phyloP scores from a whole-genome alignment of 2,113 vertebrate genomes.

The Planiliza haematocheilus region DNA sequence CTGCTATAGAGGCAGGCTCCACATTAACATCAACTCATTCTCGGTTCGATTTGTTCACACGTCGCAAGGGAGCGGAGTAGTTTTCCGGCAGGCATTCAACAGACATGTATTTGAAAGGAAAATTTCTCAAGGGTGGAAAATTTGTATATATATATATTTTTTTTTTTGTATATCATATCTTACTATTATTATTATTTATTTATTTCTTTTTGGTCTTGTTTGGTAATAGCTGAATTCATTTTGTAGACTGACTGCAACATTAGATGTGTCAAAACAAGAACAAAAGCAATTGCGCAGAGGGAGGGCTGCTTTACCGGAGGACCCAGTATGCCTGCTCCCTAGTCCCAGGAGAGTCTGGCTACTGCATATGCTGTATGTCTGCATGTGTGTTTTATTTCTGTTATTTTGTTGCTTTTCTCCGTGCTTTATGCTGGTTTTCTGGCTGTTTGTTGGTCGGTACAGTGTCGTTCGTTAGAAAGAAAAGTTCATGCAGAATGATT shows the following conservation, averaged over 20 bases:
- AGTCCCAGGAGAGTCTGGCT: conserved; percentile 24
- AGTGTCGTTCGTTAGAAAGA: background rate
- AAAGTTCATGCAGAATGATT: background rate
- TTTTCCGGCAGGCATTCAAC: conserved; percentile 35
- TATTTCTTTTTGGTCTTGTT: conserved; percentile 29
- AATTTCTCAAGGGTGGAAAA: conserved; percentile 45
- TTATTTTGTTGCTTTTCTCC: background rate
- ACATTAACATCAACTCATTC: conserved; percentile 50
- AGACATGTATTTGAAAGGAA: conserved; percentile 26
- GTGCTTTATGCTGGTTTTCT: too few relatives aligned
- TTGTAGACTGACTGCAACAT: conserved; percentile 48
- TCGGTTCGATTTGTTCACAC: conserved; percentile 51
- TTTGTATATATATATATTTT: conserved; percentile 1
- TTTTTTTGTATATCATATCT: background rate
- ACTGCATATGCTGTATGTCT: conserved; percentile 18
- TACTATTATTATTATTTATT: too few relatives aligned
- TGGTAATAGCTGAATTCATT: conserved; percentile 56
- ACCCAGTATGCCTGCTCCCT: conserved; percentile 4
- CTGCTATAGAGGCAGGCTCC: conserved; percentile 38
- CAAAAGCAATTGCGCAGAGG: conserved; percentile 9
- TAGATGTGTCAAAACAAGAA: conserved; percentile 51
- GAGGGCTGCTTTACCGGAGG: conserved; percentile 29
- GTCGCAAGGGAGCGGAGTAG: conserved; percentile 45
- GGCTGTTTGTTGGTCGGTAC: too few relatives aligned
- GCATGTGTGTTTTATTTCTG: background rate